Evolutionary conservation across 2,888 invertebrate genomes (phyloP).

Genomic region (Orthosia incerta): DNA sequence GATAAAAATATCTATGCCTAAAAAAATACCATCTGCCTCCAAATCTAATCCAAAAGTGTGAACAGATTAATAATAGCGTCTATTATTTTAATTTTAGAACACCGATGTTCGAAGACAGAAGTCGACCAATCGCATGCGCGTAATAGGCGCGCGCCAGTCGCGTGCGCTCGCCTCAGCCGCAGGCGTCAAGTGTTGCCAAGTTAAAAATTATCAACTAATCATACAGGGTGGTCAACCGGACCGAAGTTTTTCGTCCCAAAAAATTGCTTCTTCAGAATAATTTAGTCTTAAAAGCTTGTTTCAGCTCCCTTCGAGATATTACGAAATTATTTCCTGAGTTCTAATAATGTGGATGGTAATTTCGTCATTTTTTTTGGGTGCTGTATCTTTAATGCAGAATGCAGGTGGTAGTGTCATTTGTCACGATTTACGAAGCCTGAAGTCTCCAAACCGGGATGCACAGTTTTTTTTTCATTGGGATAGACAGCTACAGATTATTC

Average conservation of each 20-base stretch:
- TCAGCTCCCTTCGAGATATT: conserved; percentile 63
- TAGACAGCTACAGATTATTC: background rate
- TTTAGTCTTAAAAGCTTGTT: conserved; percentile 80
- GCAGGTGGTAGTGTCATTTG: conserved; percentile 34
- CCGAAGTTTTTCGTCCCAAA: conserved; percentile 69
- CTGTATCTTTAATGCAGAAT: conserved; percentile 46
- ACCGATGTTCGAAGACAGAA: conserved; percentile 59
- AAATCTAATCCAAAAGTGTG: conserved; percentile 67
- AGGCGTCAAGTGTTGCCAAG: conserved; percentile 79
- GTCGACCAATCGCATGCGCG: conserved; percentile 77
- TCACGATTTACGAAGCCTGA: conserved; percentile 18
- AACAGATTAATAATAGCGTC: conserved; percentile 64
- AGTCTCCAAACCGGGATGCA: conserved; percentile 3
- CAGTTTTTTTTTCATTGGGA: background rate
- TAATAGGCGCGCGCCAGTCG: conserved; percentile 81
- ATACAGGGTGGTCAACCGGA: conserved; percentile 81
- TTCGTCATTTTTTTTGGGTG: conserved; percentile 57
- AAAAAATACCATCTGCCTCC: conserved; percentile 33
- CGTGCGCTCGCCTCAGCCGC: conserved; percentile 78
- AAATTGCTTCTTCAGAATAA: conserved; percentile 85
- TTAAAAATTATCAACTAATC: conserved; percentile 83
- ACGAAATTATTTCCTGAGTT: conserved; percentile 68
- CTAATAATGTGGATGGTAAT: conserved; percentile 63
- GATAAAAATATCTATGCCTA: background rate
- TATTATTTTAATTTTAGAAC: conserved; percentile 64